Evolutionary conservation across 2,888 invertebrate species (phyloP).

Genomic region (Flexamia atlantica): DNA sequence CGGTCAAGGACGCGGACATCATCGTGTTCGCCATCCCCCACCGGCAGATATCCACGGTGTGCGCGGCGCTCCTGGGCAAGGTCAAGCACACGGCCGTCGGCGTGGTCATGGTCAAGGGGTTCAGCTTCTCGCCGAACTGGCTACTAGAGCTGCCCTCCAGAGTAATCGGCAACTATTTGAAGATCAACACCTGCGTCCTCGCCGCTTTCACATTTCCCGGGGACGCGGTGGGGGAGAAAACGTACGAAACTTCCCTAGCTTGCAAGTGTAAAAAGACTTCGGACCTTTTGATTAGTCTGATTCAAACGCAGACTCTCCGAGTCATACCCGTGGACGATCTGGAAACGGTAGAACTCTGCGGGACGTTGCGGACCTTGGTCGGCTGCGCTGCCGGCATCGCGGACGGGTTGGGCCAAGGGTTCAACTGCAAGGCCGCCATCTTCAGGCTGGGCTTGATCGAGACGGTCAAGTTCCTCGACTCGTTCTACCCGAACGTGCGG

Average conservation of each 20-base stretch:
- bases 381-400: conserved; percentile 83
- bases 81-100: conserved; percentile 95
- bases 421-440: conserved; percentile 85
- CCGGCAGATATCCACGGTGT: conserved; percentile 94
- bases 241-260: conserved; percentile 78
- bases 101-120: conserved; percentile 96
- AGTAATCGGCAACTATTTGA: conserved; percentile 78
- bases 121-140: conserved; percentile 68
- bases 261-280: conserved; percentile 76
- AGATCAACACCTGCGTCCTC: conserved; percentile 80
- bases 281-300: conserved; percentile 78
- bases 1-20: conserved; percentile 94
- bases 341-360: conserved; percentile 83
- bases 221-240: background rate
- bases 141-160: conserved; percentile 80
- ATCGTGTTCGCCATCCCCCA: conserved; percentile 98
- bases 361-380: conserved; percentile 85
- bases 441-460: conserved; percentile 84
- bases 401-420: conserved; percentile 81
- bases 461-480: conserved; percentile 81
- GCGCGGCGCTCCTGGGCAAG: conserved; percentile 90
- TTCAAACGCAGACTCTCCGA: conserved; percentile 82
- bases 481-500: conserved; percentile 77
- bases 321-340: conserved; percentile 82
- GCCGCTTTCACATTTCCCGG: conserved; percentile 76